Conservation (phyloP, 2,113 vertebrate species). For the Rattus norvegicus region DNA sequence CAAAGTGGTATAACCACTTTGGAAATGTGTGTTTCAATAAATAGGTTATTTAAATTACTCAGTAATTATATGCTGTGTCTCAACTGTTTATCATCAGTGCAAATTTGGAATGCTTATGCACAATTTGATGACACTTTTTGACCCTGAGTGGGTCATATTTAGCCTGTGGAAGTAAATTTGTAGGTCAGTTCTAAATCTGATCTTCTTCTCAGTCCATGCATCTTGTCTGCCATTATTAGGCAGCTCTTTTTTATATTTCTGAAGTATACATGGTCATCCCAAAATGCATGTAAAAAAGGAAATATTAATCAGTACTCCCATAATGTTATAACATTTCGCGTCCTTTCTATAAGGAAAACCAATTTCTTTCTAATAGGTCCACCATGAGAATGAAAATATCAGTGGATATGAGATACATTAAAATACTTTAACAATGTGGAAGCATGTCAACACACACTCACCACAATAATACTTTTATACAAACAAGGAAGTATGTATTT, state of each 20-base stretch:
- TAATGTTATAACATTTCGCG: neutral
- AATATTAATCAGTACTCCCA: neutral
- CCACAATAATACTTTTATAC: neutral
- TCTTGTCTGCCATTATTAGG: neutral
- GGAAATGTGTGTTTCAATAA: neutral
- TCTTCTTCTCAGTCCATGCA: neutral
- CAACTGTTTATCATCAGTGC: rapidly evolving
- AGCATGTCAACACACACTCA: neutral
- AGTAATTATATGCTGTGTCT: neutral
- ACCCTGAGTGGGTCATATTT: neutral
- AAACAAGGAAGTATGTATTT: neutral
- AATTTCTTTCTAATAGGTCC: neutral
- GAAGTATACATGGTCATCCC: neutral
- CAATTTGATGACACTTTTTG: neutral
- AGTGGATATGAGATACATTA: neutral
- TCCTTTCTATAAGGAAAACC: neutral
- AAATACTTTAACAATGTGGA: neutral
- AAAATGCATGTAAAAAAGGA: neutral
- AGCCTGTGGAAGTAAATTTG: neutral
- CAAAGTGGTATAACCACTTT: too few species aligned
- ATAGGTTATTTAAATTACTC: neutral
- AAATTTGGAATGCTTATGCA: neutral
- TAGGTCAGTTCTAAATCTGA: neutral
- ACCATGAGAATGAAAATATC: neutral
- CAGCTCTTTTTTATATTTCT: neutral